Evolutionary conservation across 2,888 invertebrate species (phyloP).

Genomic region (Stenchaetothrips biformis): DNA sequence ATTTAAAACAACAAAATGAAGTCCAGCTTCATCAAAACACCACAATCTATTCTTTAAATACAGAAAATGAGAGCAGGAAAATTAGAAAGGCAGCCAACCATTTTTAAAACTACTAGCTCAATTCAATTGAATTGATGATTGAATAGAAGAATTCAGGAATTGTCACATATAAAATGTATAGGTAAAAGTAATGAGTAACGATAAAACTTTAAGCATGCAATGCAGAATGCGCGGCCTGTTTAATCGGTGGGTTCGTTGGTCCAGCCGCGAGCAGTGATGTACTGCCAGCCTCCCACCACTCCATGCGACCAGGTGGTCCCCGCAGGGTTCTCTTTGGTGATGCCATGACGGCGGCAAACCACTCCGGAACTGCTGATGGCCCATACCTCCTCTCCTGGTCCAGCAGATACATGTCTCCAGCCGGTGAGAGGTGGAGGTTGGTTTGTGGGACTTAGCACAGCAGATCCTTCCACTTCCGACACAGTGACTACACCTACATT

Average conservation of each 20-base stretch:
- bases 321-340: constrained; percentile 63
- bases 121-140: not conserved
- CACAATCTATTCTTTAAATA: no score
- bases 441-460: not conserved
- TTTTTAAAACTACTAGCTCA: no score
- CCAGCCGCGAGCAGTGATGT: constrained; percentile 44
- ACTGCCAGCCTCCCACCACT: constrained; percentile 55
- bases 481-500: constrained; percentile 7
- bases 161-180: not conserved
- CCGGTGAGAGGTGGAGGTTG: constrained; percentile 41
- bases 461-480: not conserved
- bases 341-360: constrained; percentile 67
- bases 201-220: not conserved
- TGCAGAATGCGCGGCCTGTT: no score
- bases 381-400: constrained; percentile 63
- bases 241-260: not conserved
- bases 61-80: no score
- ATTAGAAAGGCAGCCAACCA: no score
- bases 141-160: not conserved
- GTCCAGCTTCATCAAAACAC: no score
- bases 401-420: constrained; percentile 68
- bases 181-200: not conserved
- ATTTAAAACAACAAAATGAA: no score
- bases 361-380: constrained; percentile 66
- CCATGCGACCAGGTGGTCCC: constrained; percentile 76